These are phyloP conservation scores for Drosophila cracens DNA, from an alignment of 2,888 invertebrate species.

Conservation along the genomic window DNA sequence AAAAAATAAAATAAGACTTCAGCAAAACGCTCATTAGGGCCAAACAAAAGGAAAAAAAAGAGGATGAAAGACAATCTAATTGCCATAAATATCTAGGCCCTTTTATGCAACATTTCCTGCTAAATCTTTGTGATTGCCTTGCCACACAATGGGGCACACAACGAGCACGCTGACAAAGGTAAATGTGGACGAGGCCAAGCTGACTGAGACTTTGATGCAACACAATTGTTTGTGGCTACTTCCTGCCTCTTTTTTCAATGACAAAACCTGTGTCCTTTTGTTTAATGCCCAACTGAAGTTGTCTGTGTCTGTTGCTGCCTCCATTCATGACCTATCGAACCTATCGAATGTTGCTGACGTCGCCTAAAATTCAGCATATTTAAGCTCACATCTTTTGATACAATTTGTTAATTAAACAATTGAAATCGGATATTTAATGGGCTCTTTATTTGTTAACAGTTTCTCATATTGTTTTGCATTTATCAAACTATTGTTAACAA, in stretches of 20 bases:
- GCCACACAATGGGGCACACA: conserved; percentile 33
- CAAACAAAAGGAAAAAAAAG: conserved; percentile 36
- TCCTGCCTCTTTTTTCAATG: conserved; percentile 21
- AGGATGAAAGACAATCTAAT: conserved; percentile 66
- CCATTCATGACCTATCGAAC: conserved; percentile 43
- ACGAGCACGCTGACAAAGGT: background rate
- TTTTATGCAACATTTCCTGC: conserved; percentile 32
- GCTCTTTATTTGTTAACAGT: background rate
- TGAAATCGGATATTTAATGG: background rate
- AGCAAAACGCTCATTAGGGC: conserved; percentile 53
- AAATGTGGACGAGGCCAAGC: background rate
- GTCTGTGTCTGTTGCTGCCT: conserved; percentile 15
- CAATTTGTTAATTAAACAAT: background rate
- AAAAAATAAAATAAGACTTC: conserved; percentile 32
- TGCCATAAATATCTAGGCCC: conserved; percentile 61
- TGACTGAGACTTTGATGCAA: conserved; percentile 9
- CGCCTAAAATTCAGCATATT: background rate
- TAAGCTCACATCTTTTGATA: background rate
- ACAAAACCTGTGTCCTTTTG: conserved; percentile 18
- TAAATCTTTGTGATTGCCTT: conserved; percentile 56
- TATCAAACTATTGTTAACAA: background rate
- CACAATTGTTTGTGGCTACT: conserved; percentile 51
- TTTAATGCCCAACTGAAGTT: conserved; percentile 20
- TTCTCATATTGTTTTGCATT: background rate
- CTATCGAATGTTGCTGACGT: conserved; percentile 27